A percentile compares a stretch with the other conserved stretches of the same genome.
Conservation (phyloP, 2,797 vertebrate species). For the Phrynocephalus forsythii region DNA sequence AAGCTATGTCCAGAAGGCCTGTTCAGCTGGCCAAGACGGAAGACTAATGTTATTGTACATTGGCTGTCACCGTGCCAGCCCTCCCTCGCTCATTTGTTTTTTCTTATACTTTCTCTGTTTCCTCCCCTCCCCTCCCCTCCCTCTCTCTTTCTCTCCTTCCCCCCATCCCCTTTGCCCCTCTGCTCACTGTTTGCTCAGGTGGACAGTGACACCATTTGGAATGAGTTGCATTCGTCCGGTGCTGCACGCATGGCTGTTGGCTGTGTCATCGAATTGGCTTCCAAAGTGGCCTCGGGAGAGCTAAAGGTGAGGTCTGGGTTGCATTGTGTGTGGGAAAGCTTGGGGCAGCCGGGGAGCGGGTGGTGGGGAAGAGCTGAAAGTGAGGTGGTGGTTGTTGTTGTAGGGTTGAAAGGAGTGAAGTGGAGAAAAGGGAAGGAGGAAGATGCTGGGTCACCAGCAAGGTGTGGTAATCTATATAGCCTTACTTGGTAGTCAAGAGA, state of each 20-base stretch:
- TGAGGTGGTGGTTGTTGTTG: slow-evolving; percentile 66
- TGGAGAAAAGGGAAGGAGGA: slow-evolving; percentile 30
- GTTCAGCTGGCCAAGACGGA: slow-evolving; percentile 88
- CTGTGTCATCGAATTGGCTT: slow-evolving; percentile 89
- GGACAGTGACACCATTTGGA: slow-evolving; percentile 96
- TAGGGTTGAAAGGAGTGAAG: slow-evolving; percentile 60
- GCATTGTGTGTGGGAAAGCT: slow-evolving; percentile 81
- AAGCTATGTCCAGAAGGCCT: slow-evolving; percentile 85
- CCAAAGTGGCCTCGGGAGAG: slow-evolving; percentile 88
- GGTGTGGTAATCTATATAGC: slow-evolving; percentile 59
- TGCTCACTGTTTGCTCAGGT: slow-evolving; percentile 96
- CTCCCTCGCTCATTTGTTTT: slow-evolving; percentile 90
- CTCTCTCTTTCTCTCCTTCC: slow-evolving; percentile 63
- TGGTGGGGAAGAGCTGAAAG: slow-evolving; percentile 79
- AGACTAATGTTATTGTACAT: slow-evolving; percentile 98
- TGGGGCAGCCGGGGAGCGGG: slow-evolving; percentile 78
- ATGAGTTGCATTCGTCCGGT: slow-evolving; percentile 86
- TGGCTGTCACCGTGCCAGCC: slow-evolving; percentile 90
- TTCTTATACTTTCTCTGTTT: slow-evolving; percentile 76
- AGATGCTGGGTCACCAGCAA: slow-evolving; percentile 52
- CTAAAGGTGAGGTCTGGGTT: slow-evolving; percentile 86
- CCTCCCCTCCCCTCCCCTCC: slow-evolving; percentile 57
- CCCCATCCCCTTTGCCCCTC: slow-evolving; percentile 57
- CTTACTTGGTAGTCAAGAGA: slow-evolving; percentile 16
- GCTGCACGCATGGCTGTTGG: slow-evolving; percentile 87